These are phyloP conservation scores for Steinernema khuongi DNA, from an alignment of 1,140 invertebrate species.

Conservation along the genomic window DNA sequence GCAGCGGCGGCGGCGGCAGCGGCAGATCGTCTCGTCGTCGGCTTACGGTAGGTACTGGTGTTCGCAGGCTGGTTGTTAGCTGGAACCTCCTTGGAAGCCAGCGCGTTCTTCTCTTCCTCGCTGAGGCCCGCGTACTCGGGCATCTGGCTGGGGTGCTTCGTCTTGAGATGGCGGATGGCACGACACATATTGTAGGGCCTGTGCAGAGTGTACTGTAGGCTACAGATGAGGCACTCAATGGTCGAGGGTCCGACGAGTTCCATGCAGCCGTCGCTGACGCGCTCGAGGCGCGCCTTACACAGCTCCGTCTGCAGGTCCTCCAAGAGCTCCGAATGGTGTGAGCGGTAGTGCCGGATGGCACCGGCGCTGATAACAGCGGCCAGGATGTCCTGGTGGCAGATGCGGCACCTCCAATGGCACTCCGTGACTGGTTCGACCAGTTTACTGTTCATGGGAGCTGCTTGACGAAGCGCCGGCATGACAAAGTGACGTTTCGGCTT, in stretches of 20 bases:
- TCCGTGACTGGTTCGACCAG: conserved; percentile 44
- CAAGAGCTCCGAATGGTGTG: conserved; percentile 35
- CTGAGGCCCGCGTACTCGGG: conserved; percentile 28
- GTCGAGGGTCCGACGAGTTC: conserved; percentile 45
- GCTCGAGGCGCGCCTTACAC: conserved; percentile 45
- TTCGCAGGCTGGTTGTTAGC: background rate
- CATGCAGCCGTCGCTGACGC: conserved; percentile 50
- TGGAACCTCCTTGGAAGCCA: background rate
- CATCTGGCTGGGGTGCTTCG: conserved; percentile 40
- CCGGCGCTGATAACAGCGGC: conserved; percentile 55
- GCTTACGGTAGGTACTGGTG: background rate
- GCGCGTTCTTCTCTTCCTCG: background rate
- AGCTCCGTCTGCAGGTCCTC: conserved; percentile 40
- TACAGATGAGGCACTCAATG: conserved; percentile 41
- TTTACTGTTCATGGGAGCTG: conserved; percentile 21
- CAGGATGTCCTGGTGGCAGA: conserved; percentile 46
- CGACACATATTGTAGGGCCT: conserved; percentile 37
- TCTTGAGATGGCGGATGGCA: conserved; percentile 40
- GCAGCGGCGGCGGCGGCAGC: background rate
- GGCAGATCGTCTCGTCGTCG: background rate
- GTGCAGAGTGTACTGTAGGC: conserved; percentile 37
- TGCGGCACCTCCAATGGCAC: conserved; percentile 50
- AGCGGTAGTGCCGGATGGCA: conserved; percentile 46
- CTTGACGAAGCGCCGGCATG: conserved; percentile 32
- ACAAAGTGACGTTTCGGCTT: conserved; percentile 38